phyloP scores from a whole-genome alignment of 1,140 invertebrate species.

The Macrocentrus cingulum region DNA sequence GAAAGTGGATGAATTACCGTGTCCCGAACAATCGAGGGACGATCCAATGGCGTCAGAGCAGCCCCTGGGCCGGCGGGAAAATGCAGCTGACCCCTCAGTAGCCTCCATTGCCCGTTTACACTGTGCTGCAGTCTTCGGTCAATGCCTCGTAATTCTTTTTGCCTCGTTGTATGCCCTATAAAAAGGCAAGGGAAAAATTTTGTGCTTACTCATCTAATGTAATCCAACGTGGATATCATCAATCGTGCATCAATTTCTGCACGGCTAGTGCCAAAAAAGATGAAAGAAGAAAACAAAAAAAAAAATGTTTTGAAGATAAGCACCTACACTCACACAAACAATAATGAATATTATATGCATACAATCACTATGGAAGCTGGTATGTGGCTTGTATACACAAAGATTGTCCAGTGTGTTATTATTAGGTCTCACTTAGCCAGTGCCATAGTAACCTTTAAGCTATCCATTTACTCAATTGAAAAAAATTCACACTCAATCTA shows the following conservation, averaged over 20 bases:
- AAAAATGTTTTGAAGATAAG: conserved; percentile 10
- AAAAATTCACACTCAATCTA: background rate
- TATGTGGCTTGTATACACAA: conserved; percentile 4
- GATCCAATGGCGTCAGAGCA: conserved; percentile 56
- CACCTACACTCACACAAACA: background rate
- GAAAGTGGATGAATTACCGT: conserved; percentile 67
- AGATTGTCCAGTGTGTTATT: background rate
- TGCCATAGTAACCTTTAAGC: conserved; percentile 9
- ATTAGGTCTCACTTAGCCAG: conserved; percentile 9
- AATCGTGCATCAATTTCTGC: conserved; percentile 17
- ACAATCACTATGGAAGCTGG: no score
- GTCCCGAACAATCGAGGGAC: conserved; percentile 60
- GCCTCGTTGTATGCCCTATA: background rate
- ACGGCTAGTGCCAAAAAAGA: conserved; percentile 13
- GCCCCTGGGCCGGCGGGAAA: conserved; percentile 48
- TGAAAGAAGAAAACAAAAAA: conserved; percentile 3
- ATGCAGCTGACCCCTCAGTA: conserved; percentile 40
- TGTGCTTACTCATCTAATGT: conserved; percentile 7
- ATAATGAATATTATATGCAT: conserved; percentile 1
- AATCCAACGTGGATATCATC: conserved; percentile 1
- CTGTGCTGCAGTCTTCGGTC: conserved; percentile 31
- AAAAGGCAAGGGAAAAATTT: background rate
- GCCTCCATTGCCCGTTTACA: conserved; percentile 5
- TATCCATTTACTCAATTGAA: background rate
- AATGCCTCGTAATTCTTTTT: conserved; percentile 2